Percentiles rank a stretch among this genome's conserved stretches.
These are phyloP conservation scores for Merluccius polli DNA, from an alignment of 2,797 vertebrate genomes.

Conservation along the genomic window DNA sequence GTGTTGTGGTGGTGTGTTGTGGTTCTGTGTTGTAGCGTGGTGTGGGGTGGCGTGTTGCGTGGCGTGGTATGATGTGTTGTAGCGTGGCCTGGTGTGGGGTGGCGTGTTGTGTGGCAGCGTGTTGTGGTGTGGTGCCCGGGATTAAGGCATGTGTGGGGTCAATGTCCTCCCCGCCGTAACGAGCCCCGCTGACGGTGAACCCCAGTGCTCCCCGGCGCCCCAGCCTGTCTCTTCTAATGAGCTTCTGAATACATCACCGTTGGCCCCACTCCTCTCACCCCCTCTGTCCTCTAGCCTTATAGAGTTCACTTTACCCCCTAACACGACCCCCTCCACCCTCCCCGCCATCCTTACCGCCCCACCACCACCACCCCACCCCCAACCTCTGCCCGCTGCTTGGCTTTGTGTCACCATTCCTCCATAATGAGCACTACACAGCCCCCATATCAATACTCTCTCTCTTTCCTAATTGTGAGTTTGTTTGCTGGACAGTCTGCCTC, in stretches of 20 bases:
- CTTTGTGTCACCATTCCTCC: constrained; percentile 63
- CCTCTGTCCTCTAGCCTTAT: constrained; percentile 29
- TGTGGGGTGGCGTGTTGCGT: background rate
- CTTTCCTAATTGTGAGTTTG: constrained; percentile 67
- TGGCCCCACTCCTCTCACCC: constrained; percentile 36
- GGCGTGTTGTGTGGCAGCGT: background rate
- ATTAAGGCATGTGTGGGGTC: constrained; percentile 65
- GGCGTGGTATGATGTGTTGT: no score
- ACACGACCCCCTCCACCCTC: constrained; percentile 33
- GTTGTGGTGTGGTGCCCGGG: constrained; percentile 47
- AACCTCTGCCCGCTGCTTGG: constrained; percentile 40
- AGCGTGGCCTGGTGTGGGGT: background rate
- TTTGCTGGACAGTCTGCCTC: constrained; percentile 51
- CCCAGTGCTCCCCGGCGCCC: constrained; percentile 62
- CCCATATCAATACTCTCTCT: constrained; percentile 25
- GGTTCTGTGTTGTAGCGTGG: no score
- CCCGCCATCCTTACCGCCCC: constrained; percentile 16
- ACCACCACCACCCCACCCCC: background rate
- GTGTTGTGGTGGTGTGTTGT: background rate
- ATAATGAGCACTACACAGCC: constrained; percentile 64
- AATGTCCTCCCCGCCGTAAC: constrained; percentile 72
- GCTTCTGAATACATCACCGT: constrained; percentile 74
- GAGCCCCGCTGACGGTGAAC: constrained; percentile 72
- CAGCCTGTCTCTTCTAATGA: constrained; percentile 76
- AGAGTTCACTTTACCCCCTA: constrained; percentile 40